Evolutionary conservation across 2,797 vertebrate genomes (phyloP), one percentile per base, ranked within the genome.

Genomic region (Gallirallus australis): DNA sequence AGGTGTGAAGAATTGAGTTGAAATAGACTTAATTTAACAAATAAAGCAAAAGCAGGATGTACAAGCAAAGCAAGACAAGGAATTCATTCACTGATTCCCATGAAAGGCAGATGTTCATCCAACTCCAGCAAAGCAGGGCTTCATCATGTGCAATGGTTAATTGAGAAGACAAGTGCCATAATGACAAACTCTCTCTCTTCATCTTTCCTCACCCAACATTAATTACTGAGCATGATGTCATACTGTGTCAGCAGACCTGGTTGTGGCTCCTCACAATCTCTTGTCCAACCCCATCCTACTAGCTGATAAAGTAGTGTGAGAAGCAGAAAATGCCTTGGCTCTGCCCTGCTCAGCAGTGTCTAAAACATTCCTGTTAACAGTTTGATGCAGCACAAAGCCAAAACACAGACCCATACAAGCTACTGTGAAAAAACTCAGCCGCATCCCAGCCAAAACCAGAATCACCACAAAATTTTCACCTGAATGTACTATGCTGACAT

Each of bases 141-240:
- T 3, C 35, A 13, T 9, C 8, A 17, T 0, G 1, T 2, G 0
- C 21, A 52, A 16, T 0, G 0, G 23, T 69, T 15, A 65, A 15
- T 37, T 27, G 1, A 4, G 27, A 83, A 83, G 25, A 47, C 23
- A 71, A 80, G 37, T 1, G 2, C 3, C 17, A 4, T 24, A 3
- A 15, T 6, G 35, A 7, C 6, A 2, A 82, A 56, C 1, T 2
- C 1, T 6, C 0, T 2, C 3, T 5, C 9, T n/a, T 45, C 6
- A 2, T 65, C 7, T 31, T 66, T 80, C 27, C 7, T 65, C 20
- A 17, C 11, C 17, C 39, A 57, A 19, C 2, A 27, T 79, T 59
- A 61, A 15, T 15, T 61, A 27, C 9, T 66, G 33, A 82, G 12
- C 21, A 24, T 21, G 40, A 14, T 7, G 4, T 27, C 10, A 5